These are phyloP conservation scores for Pterostichus madidus DNA, from an alignment of 2,888 invertebrate genomes.

Conservation along the genomic window DNA sequence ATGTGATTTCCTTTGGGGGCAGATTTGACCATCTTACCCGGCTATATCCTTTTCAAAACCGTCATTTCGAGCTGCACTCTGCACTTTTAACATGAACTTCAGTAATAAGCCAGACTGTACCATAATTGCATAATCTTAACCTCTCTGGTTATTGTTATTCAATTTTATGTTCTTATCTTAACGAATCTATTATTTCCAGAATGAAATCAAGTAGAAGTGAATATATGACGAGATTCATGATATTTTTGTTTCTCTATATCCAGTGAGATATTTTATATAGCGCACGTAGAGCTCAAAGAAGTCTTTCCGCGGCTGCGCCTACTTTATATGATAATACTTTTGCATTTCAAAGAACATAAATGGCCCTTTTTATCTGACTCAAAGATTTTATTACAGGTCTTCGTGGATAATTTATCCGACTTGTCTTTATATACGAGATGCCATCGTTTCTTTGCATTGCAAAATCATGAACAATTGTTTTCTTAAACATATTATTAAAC, in stretches of 20 bases:
- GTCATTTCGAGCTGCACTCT: no score
- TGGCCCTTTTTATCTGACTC: slow-evolving; percentile 51
- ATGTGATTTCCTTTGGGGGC: no score
- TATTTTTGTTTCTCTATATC: slow-evolving; percentile 9
- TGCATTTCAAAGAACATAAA: slow-evolving; percentile 49
- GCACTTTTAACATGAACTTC: no score
- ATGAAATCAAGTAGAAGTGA: slow-evolving; percentile 14
- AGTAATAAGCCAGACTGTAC: no score
- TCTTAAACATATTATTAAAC: slow-evolving; percentile 40
- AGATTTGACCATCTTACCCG: no score
- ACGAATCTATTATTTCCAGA: background rate
- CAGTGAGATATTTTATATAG: slow-evolving; percentile 41
- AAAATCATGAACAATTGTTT: slow-evolving; percentile 54
- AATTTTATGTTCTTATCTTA: no score
- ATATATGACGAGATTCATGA: slow-evolving; percentile 8
- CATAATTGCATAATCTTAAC: no score
- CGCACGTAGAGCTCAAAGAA: slow-evolving; percentile 35
- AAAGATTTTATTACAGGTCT: slow-evolving; percentile 48
- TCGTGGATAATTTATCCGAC: slow-evolving; percentile 43
- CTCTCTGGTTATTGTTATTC: no score
- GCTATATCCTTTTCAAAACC: no score
- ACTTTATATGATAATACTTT: slow-evolving; percentile 54
- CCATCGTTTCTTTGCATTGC: slow-evolving; percentile 39
- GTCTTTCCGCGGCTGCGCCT: slow-evolving; percentile 15
- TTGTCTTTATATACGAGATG: slow-evolving; percentile 39